Evolutionary conservation across 2,113 vertebrate species (phyloP).

Genomic region (Vidua chalybeata): DNA sequence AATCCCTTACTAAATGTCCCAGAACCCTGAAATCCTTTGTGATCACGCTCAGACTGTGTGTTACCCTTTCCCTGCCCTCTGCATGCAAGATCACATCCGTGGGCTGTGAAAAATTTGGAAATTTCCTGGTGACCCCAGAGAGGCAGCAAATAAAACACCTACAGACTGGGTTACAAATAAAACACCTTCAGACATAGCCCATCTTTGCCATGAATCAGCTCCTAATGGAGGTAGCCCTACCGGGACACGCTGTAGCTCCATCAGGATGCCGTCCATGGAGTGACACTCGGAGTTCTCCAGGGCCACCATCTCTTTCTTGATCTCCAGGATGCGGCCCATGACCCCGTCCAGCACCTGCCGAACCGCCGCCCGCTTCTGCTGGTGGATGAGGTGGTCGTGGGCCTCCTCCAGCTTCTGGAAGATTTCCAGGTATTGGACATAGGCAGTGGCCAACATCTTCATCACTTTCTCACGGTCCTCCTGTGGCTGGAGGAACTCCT

Average conservation of each 20-base stretch:
- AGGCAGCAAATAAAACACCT: neutral
- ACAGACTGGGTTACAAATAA: neutral
- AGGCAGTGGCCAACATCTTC: conserved; percentile 75
- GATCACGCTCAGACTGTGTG: neutral
- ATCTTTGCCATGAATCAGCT: neutral
- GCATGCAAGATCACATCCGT: fast-evolving
- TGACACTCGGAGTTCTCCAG: conserved; percentile 83
- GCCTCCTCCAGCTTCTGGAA: conserved; percentile 72
- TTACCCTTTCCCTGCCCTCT: neutral
- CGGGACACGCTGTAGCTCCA: conserved; percentile 78
- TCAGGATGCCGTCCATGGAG: conserved; percentile 75
- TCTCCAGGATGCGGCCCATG: conserved; percentile 84
- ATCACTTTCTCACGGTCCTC: conserved; percentile 59
- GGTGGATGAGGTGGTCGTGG: conserved; percentile 76
- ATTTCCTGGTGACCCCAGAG: neutral
- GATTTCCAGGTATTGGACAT: conserved; percentile 83
- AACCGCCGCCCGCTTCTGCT: conserved; percentile 76
- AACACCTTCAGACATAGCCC: too few species aligned
- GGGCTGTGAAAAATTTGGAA: neutral
- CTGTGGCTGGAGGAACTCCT: conserved; percentile 49
- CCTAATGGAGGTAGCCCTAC: conserved; percentile 50
- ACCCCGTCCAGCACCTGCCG: conserved; percentile 75
- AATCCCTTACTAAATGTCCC: neutral
- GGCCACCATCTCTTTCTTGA: conserved; percentile 85
- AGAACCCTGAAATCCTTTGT: neutral